Conservation (phyloP, 2,113 vertebrate species). For the Dasyornis broadbenti region DNA sequence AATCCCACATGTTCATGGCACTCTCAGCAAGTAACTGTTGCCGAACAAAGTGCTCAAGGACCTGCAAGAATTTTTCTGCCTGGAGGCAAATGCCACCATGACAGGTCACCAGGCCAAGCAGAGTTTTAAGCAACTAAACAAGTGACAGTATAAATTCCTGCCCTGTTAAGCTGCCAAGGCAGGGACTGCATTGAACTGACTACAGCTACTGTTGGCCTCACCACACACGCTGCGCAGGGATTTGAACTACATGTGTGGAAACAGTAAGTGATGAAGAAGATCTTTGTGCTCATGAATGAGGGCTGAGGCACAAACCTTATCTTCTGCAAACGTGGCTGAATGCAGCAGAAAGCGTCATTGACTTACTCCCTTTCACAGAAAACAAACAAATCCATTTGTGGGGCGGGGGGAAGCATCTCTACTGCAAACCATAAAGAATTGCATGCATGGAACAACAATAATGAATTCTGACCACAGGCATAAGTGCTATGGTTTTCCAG, state of each 20-base stretch:
- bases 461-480: neutral
- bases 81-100: neutral
- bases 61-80: neutral
- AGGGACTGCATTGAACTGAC: neutral
- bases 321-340: neutral
- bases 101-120: neutral
- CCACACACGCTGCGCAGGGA: neutral
- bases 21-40: neutral
- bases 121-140: neutral
- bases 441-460: neutral
- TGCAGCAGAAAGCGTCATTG: neutral
- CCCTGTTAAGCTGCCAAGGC: neutral
- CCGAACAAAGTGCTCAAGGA: neutral
- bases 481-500: neutral
- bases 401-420: neutral
- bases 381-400: constrained; percentile 20
- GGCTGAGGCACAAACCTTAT: neutral
- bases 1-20: fast-evolving
- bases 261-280: neutral
- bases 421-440: constrained; percentile 32
- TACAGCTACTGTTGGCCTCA: neutral
- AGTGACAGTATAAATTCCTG: constrained; percentile 7
- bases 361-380: neutral
- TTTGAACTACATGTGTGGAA: neutral
- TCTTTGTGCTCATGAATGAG: neutral